These are phyloP conservation scores for Polylopha cassiicola DNA, from an alignment of 2,888 invertebrate species.

Conservation along the genomic window DNA sequence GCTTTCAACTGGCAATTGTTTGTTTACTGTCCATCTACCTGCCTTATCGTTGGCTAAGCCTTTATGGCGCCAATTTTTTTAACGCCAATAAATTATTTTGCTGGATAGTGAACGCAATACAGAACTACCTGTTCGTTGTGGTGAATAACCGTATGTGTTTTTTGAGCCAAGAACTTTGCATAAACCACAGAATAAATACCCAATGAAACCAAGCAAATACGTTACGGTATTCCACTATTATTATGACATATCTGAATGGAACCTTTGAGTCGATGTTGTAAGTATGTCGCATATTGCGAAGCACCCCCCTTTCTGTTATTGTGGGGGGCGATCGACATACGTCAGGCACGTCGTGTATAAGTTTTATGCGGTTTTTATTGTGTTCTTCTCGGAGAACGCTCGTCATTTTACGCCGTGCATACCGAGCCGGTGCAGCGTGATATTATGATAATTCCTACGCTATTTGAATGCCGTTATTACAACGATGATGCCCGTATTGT, in stretches of 20 bases:
- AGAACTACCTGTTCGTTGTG: conserved; percentile 32
- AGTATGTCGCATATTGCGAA: conserved; percentile 33
- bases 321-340: conserved; percentile 29
- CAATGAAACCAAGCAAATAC: background rate
- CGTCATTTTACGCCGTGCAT: conserved; percentile 10
- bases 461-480: no score
- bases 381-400: conserved; percentile 34
- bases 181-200: background rate
- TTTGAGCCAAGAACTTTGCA: background rate
- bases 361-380: conserved; percentile 37
- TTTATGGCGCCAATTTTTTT: conserved; percentile 12
- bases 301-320: background rate
- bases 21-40: conserved; percentile 8
- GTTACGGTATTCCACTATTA: conserved; percentile 4
- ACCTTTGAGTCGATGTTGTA: conserved; percentile 10
- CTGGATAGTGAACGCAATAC: conserved; percentile 29
- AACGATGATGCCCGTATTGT: no score
- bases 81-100: conserved; percentile 25
- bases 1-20: background rate
- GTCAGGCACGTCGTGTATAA: conserved; percentile 11
- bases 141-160: background rate
- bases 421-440: no score
- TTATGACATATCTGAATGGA: conserved; percentile 9
- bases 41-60: conserved; percentile 7
- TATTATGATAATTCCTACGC: no score